Conservation (phyloP, 2,113 vertebrate species). For the Silurus asotus region DNA sequence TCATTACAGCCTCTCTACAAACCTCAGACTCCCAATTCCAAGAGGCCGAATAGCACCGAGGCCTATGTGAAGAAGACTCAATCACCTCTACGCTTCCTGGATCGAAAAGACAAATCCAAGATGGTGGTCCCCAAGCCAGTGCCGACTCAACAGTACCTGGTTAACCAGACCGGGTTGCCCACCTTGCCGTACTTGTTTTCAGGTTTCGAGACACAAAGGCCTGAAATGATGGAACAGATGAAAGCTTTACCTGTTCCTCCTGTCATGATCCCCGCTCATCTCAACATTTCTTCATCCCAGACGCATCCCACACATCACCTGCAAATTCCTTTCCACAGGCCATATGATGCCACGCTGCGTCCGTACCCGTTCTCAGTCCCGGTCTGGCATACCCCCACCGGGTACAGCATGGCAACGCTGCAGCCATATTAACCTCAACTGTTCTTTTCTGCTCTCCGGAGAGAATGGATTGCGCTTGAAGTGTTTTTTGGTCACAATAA, state of each 20-base stretch:
- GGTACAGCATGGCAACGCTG: constrained; percentile 63
- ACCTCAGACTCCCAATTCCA: constrained; percentile 39
- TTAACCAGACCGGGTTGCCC: constrained; percentile 50
- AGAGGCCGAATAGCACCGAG: constrained; percentile 52
- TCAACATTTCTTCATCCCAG: constrained; percentile 64
- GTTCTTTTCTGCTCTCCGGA: background rate
- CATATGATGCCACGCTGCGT: constrained; percentile 61
- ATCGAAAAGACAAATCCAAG: constrained; percentile 69
- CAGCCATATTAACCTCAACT: constrained; percentile 57
- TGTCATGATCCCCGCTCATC: constrained; percentile 59
- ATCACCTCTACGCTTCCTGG: constrained; percentile 53
- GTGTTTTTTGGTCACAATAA: background rate
- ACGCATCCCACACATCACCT: constrained; percentile 62
- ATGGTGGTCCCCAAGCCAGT: constrained; percentile 61
- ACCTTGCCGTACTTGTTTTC: constrained; percentile 53
- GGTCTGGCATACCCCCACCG: constrained; percentile 60
- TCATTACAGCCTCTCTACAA: constrained; percentile 62
- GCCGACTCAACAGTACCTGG: constrained; percentile 59
- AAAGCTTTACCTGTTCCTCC: constrained; percentile 54
- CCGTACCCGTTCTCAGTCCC: constrained; percentile 65
- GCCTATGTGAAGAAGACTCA: constrained; percentile 56
- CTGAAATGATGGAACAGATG: constrained; percentile 54
- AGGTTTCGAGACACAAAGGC: constrained; percentile 56
- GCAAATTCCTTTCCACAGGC: constrained; percentile 55
- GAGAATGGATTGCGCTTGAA: background rate